Evolutionary conservation across 2,113 vertebrate species (phyloP).

Genomic region (Lepisosteus osseus): DNA sequence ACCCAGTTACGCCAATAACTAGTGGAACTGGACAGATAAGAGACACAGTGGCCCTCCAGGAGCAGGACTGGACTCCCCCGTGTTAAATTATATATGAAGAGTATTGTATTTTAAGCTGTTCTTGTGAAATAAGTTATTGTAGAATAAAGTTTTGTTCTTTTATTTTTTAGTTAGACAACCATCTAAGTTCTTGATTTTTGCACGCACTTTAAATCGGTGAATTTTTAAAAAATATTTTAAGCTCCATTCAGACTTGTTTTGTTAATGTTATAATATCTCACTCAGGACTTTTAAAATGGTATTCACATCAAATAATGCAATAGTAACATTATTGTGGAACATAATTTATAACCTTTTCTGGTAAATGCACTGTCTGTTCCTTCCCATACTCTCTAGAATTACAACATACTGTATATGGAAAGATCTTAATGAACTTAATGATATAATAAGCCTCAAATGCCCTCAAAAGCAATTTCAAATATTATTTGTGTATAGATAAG

Average conservation of each 20-base stretch:
- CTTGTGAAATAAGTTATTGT: too few relatives aligned
- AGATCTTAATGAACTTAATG: constrained; percentile 69
- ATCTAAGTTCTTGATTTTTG: too few relatives aligned
- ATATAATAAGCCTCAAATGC: constrained; percentile 64
- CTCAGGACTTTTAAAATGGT: neutral
- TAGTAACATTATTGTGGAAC: constrained; percentile 44
- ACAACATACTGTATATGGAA: constrained; percentile 47
- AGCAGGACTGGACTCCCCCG: too few relatives aligned
- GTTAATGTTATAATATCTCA: constrained; percentile 40
- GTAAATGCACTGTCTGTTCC: constrained; percentile 50
- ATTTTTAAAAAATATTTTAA: neutral
- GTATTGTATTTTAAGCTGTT: too few relatives aligned
- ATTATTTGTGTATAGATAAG: constrained; percentile 40
- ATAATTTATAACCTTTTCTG: constrained; percentile 56
- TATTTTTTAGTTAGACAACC: too few relatives aligned
- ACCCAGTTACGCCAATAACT: too few relatives aligned
- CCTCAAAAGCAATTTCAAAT: constrained; percentile 65
- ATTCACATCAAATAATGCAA: constrained; percentile 40
- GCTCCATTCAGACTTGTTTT: constrained; percentile 31
- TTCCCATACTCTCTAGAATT: constrained; percentile 49
- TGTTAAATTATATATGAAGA: too few relatives aligned
- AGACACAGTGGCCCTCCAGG: too few relatives aligned
- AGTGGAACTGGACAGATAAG: too few relatives aligned
- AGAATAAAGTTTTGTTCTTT: too few relatives aligned
- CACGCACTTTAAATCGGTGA: too few relatives aligned